Percentiles rank a stretch among this genome's conserved stretches.
Evolutionary conservation across 23 tunicate genomes (phyloP).

Genomic region (Ciona savignyi): DNA sequence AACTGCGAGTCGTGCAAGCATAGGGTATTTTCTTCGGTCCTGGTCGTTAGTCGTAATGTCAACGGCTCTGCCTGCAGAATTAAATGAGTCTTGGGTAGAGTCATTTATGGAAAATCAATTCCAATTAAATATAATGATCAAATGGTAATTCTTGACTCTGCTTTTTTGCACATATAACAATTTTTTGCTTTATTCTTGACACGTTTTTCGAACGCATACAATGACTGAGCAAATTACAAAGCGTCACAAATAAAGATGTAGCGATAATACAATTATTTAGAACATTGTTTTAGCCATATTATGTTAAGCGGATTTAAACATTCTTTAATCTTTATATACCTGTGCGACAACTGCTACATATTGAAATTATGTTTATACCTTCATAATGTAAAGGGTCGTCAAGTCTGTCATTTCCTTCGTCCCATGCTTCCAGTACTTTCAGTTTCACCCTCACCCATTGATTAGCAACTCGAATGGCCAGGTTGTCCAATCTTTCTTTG

Average conservation of each 20-base stretch:
- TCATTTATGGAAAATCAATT: no score
- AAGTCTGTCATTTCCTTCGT: conserved; percentile 9
- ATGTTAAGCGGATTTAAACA: no score
- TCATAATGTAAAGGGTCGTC: conserved; percentile 54
- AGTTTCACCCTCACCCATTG: conserved; percentile 45
- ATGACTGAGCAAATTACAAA: conserved; percentile 9
- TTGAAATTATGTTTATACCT: conserved; percentile 32
- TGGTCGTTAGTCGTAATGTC: conserved; percentile 59
- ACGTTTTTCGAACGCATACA: no score
- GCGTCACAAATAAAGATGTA: no score
- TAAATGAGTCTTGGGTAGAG: background rate
- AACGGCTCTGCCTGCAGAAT: conserved; percentile 53
- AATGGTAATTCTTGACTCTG: no score
- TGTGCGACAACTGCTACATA: no score
- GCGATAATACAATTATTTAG: no score
- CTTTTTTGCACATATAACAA: no score
- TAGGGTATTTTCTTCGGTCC: conserved; percentile 47
- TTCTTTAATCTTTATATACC: no score
- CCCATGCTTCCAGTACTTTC: conserved; percentile 58
- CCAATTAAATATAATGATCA: no score
- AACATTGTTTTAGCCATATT: no score
- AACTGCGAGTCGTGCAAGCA: conserved; percentile 69
- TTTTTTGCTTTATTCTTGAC: no score
- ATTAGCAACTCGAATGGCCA: conserved; percentile 43
- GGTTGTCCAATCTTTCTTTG: conserved; percentile 26